These are phyloP conservation scores for Melanostigma gelatinosum DNA, from an alignment of 2,113 vertebrate genomes.

Conservation along the genomic window DNA sequence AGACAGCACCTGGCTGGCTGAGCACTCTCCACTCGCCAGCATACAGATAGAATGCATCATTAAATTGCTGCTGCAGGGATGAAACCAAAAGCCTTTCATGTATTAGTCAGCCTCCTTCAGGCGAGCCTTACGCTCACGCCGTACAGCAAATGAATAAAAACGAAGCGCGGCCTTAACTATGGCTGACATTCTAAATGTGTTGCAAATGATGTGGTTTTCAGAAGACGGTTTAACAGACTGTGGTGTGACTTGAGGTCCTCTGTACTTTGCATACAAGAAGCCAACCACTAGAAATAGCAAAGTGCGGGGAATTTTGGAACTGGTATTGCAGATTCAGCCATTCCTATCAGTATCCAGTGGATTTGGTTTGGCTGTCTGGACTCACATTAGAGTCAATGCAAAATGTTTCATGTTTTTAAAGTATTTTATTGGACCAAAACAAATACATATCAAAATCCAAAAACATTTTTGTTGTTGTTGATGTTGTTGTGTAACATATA, in stretches of 20 bases:
- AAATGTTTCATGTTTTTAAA: background rate
- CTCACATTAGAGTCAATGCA: constrained; percentile 13
- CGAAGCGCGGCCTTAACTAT: constrained; percentile 13
- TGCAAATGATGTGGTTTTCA: constrained; percentile 51
- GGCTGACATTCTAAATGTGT: constrained; percentile 40
- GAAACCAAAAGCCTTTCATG: constrained; percentile 55
- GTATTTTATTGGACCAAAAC: background rate
- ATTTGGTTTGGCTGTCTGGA: constrained; percentile 26
- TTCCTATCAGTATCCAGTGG: constrained; percentile 34
- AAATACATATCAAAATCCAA: background rate
- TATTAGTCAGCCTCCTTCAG: constrained; percentile 48
- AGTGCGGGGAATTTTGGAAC: constrained; percentile 27
- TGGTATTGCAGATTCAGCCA: constrained; percentile 49
- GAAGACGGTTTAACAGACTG: constrained; percentile 43
- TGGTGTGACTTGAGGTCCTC: constrained; percentile 25
- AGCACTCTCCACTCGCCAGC: constrained; percentile 28
- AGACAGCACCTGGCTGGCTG: constrained; percentile 50
- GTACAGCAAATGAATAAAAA: constrained; percentile 40
- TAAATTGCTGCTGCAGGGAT: constrained; percentile 66
- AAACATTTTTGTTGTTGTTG: background rate
- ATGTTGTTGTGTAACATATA: background rate
- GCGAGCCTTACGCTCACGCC: constrained; percentile 39
- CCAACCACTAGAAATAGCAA: constrained; percentile 36
- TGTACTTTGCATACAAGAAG: constrained; percentile 36
- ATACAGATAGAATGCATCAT: constrained; percentile 54